Conservation (phyloP, 2,888 invertebrate genomes). For the Eilema depressum region DNA sequence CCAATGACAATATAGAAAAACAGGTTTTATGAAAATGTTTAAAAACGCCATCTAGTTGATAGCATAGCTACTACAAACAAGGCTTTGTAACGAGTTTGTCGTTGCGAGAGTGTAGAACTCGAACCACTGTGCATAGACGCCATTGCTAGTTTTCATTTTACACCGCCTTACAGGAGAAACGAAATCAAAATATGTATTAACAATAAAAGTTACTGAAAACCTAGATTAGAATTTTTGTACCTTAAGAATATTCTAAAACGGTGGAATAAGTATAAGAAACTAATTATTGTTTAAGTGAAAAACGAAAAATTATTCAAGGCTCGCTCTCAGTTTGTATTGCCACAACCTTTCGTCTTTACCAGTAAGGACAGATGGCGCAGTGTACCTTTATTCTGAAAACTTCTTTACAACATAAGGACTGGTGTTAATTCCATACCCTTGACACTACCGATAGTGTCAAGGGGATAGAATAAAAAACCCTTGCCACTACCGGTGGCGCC, state of each 20-base stretch:
- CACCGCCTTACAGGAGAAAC: background rate
- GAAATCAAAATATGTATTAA: background rate
- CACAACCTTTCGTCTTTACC: background rate
- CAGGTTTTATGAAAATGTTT: background rate
- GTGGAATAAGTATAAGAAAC: background rate
- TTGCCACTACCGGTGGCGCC: too few species aligned
- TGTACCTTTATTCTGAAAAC: background rate
- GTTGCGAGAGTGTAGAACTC: background rate
- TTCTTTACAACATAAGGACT: background rate
- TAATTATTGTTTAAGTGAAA: background rate
- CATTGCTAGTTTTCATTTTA: background rate
- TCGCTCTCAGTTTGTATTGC: background rate
- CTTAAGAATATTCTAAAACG: background rate
- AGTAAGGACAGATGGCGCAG: conserved; percentile 11
- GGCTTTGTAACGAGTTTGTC: conserved; percentile 17
- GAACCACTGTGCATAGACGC: background rate
- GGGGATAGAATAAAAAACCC: too few species aligned
- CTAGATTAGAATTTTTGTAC: background rate
- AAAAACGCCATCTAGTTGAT: conserved; percentile 44
- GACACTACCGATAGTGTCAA: too few species aligned
- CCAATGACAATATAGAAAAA: too few species aligned
- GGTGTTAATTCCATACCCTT: background rate
- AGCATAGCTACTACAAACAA: conserved; percentile 29
- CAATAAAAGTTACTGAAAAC: background rate
- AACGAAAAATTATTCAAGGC: background rate